A percentile compares a stretch with the other conserved stretches of the same genome.
These are phyloP conservation scores for Cathartes aura DNA, from an alignment of 2,113 vertebrate species.

Conservation along the genomic window DNA sequence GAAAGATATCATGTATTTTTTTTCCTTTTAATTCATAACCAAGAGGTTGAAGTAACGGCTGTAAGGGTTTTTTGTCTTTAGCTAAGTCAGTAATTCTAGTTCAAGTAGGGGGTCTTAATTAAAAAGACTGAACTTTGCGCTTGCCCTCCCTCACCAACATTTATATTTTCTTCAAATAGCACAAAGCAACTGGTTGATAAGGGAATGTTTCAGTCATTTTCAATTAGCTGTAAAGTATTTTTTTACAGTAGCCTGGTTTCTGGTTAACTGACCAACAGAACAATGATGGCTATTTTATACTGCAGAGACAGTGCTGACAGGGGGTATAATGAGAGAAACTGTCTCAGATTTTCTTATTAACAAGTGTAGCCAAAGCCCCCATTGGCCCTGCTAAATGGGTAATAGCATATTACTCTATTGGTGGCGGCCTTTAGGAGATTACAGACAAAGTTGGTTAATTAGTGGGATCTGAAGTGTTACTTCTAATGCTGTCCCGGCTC, in stretches of 20 bases:
- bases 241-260: constrained; percentile 81
- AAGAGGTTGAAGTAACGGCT: constrained; percentile 17
- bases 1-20: not conserved
- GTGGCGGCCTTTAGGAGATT: constrained; percentile 79
- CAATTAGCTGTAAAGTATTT: constrained; percentile 81
- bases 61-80: not conserved
- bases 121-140: constrained; percentile 71
- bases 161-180: constrained; percentile 74
- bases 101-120: constrained; percentile 53
- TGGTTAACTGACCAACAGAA: constrained; percentile 81
- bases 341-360: constrained; percentile 82
- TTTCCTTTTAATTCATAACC: constrained; percentile 6
- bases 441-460: constrained; percentile 83
- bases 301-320: constrained; percentile 77
- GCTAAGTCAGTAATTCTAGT: constrained; percentile 38
- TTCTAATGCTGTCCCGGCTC: constrained; percentile 71
- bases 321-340: constrained; percentile 84
- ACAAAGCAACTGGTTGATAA: constrained; percentile 74
- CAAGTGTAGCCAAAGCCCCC: constrained; percentile 79
- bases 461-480: constrained; percentile 82
- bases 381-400: constrained; percentile 78
- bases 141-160: constrained; percentile 41
- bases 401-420: constrained; percentile 79
- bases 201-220: constrained; percentile 79
- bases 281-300: constrained; percentile 79